phyloP scores from a whole-genome alignment of 1,140 invertebrate genomes.

The Dolichoris vasculosae region DNA sequence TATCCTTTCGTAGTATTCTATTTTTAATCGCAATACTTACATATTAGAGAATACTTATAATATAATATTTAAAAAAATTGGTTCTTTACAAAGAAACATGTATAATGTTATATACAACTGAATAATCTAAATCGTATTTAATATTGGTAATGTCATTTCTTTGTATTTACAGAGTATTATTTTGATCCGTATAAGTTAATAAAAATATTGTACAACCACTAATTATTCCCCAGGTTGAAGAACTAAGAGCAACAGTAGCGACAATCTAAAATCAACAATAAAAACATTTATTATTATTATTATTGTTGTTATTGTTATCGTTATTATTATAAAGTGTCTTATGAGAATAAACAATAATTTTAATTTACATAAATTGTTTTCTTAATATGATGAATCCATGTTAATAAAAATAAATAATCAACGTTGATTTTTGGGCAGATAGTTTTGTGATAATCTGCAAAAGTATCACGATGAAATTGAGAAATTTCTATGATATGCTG shows the following conservation, averaged over 20 bases:
- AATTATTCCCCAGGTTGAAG: conserved; percentile 28
- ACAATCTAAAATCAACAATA: conserved; percentile 18
- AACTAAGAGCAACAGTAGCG: conserved; percentile 3
- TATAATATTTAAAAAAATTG: no score
- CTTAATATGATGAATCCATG: background rate
- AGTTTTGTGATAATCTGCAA: background rate
- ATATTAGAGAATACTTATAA: no score
- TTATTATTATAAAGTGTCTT: no score
- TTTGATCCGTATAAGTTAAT: conserved; percentile 26
- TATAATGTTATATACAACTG: background rate
- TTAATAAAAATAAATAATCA: background rate
- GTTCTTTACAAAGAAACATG: no score
- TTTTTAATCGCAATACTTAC: no score
- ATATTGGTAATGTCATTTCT: background rate
- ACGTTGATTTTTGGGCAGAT: conserved; percentile 3
- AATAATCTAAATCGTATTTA: background rate
- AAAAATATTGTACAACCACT: conserved; percentile 32
- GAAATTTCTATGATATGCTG: conserved; percentile 5
- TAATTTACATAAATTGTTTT: background rate
- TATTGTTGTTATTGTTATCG: no score
- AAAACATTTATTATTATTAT: background rate
- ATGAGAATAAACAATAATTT: background rate
- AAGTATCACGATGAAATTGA: background rate
- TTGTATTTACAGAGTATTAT: conserved; percentile 24
- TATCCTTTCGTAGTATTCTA: no score